These are phyloP conservation scores for Epistrophe eligans DNA, from an alignment of 2,888 invertebrate genomes.

Conservation along the genomic window DNA sequence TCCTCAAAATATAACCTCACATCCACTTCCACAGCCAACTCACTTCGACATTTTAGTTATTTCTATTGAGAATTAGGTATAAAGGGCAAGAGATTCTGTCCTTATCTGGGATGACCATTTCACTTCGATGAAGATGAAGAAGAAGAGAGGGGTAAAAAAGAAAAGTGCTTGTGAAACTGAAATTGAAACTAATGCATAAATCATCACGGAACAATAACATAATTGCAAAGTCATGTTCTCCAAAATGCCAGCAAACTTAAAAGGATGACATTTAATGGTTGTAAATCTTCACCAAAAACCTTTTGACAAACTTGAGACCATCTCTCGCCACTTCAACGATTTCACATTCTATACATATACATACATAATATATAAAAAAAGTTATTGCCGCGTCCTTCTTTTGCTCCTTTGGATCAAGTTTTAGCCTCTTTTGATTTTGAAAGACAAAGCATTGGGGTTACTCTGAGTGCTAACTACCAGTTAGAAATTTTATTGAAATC, in stretches of 20 bases:
- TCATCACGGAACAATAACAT: constrained; percentile 74
- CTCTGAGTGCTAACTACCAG: constrained; percentile 36
- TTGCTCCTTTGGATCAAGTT: constrained; percentile 25
- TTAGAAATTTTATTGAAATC: constrained; percentile 69
- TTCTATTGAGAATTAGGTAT: constrained; percentile 17
- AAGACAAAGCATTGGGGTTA: constrained; percentile 35
- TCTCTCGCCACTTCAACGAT: constrained; percentile 67
- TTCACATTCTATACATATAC: constrained; percentile 22
- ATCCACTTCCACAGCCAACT: constrained; percentile 6
- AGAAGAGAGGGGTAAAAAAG: constrained; percentile 13
- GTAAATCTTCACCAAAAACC: constrained; percentile 73
- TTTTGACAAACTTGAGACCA: constrained; percentile 71
- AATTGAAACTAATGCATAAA: constrained; percentile 75
- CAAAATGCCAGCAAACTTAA: constrained; percentile 72
- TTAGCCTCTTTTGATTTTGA: neutral
- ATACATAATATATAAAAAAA: neutral
- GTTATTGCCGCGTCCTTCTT: constrained; percentile 36
- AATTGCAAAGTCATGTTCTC: constrained; percentile 75
- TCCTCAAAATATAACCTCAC: neutral
- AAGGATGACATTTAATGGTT: constrained; percentile 74
- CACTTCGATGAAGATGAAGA: constrained; percentile 1
- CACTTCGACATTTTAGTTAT: constrained; percentile 18
- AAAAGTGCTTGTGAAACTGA: constrained; percentile 67
- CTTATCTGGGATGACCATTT: constrained; percentile 61
- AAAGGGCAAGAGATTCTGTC: neutral